A percentile compares a stretch with the other conserved stretches of the same genome.
These are phyloP conservation scores for Chromis chromis DNA, from an alignment of 2,797 vertebrate genomes.

Conservation along the genomic window DNA sequence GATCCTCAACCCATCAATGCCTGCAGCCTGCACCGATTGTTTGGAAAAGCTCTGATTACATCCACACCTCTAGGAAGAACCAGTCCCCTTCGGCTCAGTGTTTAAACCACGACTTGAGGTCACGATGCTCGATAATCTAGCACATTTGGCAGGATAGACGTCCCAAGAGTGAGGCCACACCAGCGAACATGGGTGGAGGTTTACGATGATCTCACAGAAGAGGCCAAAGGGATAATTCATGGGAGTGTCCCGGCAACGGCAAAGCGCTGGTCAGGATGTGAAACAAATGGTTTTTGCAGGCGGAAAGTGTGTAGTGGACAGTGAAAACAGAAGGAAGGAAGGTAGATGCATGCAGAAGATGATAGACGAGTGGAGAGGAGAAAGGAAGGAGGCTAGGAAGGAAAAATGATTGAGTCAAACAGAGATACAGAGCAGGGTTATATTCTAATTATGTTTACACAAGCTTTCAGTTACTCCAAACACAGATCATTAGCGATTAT, in stretches of 20 bases:
- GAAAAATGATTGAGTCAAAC: no score
- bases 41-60: conserved; percentile 45
- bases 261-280: conserved; percentile 26
- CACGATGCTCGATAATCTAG: conserved; percentile 6
- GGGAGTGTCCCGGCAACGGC: conserved; percentile 51
- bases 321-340: conserved; percentile 13
- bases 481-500: background rate
- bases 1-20: conserved; percentile 15
- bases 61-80: conserved; percentile 28
- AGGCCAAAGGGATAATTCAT: conserved; percentile 14
- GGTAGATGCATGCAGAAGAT: background rate
- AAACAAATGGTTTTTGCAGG: conserved; percentile 13
- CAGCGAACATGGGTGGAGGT: conserved; percentile 50
- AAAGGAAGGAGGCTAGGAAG: conserved; percentile 2
- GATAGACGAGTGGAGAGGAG: background rate
- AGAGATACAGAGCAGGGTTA: no score
- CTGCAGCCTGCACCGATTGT: conserved; percentile 29
- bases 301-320: background rate
- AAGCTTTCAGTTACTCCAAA: no score
- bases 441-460: background rate
- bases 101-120: conserved; percentile 30
- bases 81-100: conserved; percentile 32
- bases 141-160: conserved; percentile 41
- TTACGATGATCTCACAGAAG: conserved; percentile 58
- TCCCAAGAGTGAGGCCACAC: conserved; percentile 49